Evolutionary conservation across 2,113 vertebrate species (phyloP).

Genomic region (Prunella fulvescens): DNA sequence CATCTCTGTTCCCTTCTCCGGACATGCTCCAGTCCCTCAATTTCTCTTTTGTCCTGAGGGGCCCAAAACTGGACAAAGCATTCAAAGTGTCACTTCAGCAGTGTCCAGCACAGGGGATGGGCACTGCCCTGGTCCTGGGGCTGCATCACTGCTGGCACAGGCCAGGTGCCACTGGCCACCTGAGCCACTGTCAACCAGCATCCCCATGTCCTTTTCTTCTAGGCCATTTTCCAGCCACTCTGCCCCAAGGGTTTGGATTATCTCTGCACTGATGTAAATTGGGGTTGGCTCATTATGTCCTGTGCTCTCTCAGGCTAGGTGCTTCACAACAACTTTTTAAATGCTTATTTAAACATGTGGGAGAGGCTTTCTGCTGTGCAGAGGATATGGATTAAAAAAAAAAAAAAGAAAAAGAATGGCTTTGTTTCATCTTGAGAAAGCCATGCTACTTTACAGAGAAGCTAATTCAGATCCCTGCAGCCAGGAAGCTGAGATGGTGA

Average conservation of each 20-base stretch:
- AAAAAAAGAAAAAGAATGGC: not conserved
- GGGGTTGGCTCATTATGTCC: fast-evolving
- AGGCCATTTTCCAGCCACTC: not conserved
- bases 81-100: not conserved
- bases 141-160: not conserved
- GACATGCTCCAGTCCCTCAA: not conserved
- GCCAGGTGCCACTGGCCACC: not conserved
- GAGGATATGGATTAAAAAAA: not conserved
- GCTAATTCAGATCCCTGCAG: not conserved
- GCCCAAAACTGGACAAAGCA: not conserved
- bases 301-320: not conserved
- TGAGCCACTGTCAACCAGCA: not conserved
- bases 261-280: not conserved
- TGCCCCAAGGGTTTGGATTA: not conserved
- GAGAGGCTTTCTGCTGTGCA: not conserved
- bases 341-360: not conserved
- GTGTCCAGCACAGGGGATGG: not conserved
- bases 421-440: not conserved
- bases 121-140: not conserved
- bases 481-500: not conserved
- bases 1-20: not conserved
- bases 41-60: not conserved
- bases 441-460: not conserved
- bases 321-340: not conserved
- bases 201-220: not conserved